Evolutionary conservation across 2,113 vertebrate species (phyloP), one percentile per base, ranked within the genome.

Genomic region (Datnioides undecimradiatus): DNA sequence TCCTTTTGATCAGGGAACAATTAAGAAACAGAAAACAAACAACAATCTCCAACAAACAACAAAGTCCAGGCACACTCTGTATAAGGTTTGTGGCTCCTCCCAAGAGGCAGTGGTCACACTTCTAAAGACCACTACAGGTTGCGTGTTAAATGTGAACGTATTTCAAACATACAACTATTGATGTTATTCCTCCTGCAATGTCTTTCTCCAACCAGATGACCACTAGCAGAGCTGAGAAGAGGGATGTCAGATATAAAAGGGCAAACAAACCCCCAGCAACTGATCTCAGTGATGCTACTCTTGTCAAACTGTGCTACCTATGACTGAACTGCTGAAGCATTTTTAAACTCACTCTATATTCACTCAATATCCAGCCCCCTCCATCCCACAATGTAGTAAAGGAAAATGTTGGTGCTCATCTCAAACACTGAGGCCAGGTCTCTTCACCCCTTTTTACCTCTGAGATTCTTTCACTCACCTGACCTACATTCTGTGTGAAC

Each of bases 401-500:
- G n/a, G 17, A 29, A 17, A n/a, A 38, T 17, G 19, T 59, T 58
- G n/a, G 40, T 38, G 16, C 29, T 23, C 29, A 60, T 31, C 21
- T 40, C 70, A 21, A n/a, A 17, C 25, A 31, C 55, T 45, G 40
- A 51, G 49, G 31, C 58, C 31, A 29, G 36, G 63, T 48, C 16
- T 38, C 2, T 58, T 65, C 13, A 17, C 6, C 16, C 67, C n/a
- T 25, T 68, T 60, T 25, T 21, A 25, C 64, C 55, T 49, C 33
- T n/a, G n/a, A 23, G 54, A 54, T 52, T 60, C 25, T 51, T 29
- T 34, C 12, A 16, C 58, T 63, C 62, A 63, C 52, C 40, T 86
- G 77, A 65, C 78, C 86, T 68, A 75, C 16, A 84, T 87, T 66
- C 68, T 21, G 19, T n/a, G 40, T 36, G 41, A 76, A 29, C 31